A percentile compares a stretch with the other conserved stretches of the same genome.
Conservation (phyloP, 1,140 invertebrate species). For the Drosophila paulistorum region DNA sequence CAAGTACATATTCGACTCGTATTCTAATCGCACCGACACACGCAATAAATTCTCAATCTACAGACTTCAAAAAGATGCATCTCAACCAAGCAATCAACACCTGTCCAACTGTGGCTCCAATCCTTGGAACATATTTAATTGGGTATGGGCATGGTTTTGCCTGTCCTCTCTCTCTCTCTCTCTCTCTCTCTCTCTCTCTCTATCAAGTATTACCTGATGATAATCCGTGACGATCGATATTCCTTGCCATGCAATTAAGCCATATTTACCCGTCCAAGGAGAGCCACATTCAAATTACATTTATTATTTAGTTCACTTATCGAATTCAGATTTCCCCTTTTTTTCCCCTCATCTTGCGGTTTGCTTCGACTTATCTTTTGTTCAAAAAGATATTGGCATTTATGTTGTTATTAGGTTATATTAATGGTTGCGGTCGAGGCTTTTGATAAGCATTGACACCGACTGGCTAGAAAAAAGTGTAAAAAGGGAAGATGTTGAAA, state of each 20-base stretch:
- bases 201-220: conserved; percentile 64
- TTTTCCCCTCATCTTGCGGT: conserved; percentile 16
- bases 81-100: conserved; percentile 63
- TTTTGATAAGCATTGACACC: conserved; percentile 65
- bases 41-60: conserved; percentile 49
- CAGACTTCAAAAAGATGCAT: conserved; percentile 19
- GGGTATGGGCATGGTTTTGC: conserved; percentile 2
- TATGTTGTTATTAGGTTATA: conserved; percentile 78
- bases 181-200: background rate
- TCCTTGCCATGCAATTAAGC: conserved; percentile 69
- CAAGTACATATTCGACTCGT: background rate
- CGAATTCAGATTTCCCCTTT: conserved; percentile 51
- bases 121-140: conserved; percentile 33
- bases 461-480: conserved; percentile 6
- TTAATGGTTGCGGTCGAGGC: conserved; percentile 65
- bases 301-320: conserved; percentile 79
- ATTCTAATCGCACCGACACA: conserved; percentile 38
- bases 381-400: conserved; percentile 67
- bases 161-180: background rate
- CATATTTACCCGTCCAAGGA: conserved; percentile 16
- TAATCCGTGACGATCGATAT: conserved; percentile 81
- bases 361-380: conserved; percentile 31
- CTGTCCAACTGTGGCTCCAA: conserved; percentile 43
- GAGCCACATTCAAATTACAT: conserved; percentile 74
- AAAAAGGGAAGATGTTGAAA: background rate